phyloP scores from a whole-genome alignment of 37 sponge, comb jelly and placozoan species.

The Ephydatia muelleri region DNA sequence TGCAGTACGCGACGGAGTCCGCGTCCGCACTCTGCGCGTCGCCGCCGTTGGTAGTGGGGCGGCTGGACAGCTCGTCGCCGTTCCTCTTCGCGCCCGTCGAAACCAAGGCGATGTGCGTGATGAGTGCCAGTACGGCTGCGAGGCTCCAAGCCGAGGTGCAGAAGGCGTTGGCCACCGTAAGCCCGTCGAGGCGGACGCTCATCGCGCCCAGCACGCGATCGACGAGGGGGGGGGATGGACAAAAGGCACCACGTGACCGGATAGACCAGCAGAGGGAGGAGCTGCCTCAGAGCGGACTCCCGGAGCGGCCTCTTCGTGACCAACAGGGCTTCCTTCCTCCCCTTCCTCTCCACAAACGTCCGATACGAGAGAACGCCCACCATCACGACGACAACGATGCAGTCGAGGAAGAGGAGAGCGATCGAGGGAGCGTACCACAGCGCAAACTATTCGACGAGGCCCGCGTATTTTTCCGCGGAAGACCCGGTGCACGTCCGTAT shows the following conservation, averaged over 20 bases:
- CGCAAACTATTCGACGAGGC: slow-evolving; percentile 5
- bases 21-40: neutral
- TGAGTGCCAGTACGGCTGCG: neutral
- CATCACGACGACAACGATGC: neutral
- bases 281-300: neutral
- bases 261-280: slow-evolving; percentile 6
- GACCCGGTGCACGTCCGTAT: neutral
- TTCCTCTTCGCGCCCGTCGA: neutral
- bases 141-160: neutral
- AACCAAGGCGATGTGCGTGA: neutral
- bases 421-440: neutral
- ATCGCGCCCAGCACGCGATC: neutral
- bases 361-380: neutral
- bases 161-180: neutral
- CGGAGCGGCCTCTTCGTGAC: neutral
- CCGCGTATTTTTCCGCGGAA: neutral
- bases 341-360: neutral
- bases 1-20: neutral
- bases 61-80: neutral
- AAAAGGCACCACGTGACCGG: neutral
- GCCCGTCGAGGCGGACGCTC: too few relatives aligned
- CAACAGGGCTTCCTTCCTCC: neutral
- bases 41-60: neutral
- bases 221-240: neutral
- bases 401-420: neutral